These are phyloP conservation scores for Congeria kusceri DNA, from an alignment of 2,888 invertebrate species.

Conservation along the genomic window DNA sequence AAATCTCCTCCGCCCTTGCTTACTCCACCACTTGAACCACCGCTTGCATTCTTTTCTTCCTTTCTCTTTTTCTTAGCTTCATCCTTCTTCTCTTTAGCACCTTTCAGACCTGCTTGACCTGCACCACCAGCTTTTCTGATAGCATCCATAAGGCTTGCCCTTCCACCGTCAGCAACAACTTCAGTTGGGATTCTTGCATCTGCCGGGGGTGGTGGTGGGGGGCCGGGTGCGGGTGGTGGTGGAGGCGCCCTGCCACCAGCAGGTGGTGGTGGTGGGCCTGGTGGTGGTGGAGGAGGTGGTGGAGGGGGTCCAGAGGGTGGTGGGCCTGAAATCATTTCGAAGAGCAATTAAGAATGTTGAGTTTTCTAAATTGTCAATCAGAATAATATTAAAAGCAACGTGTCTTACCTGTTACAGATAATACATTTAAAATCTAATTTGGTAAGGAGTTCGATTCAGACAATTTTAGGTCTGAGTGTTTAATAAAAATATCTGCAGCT, in stretches of 20 bases:
- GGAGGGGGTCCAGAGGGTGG: constrained; percentile 42
- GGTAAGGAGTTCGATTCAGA: no score
- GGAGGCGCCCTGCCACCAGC: constrained; percentile 28
- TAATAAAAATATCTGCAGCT: no score
- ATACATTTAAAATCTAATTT: no score
- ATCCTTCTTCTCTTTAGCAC: constrained; percentile 87
- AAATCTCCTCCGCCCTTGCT: constrained; percentile 88
- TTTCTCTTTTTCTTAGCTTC: constrained; percentile 87
- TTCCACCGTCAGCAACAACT: constrained; percentile 79
- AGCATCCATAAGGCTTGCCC: constrained; percentile 94
- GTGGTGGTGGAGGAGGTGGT: constrained; percentile 45
- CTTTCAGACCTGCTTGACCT: constrained; percentile 90
- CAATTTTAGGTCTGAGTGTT: no score
- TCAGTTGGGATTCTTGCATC: constrained; percentile 21
- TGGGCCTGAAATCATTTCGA: neutral
- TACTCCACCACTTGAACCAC: constrained; percentile 81
- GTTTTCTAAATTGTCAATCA: no score
- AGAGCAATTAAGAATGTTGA: no score
- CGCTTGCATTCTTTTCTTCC: constrained; percentile 84
- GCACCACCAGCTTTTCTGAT: constrained; percentile 90
- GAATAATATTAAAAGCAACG: no score
- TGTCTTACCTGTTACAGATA: no score
- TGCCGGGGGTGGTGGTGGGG: constrained; percentile 38
- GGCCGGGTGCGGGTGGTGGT: constrained; percentile 40
- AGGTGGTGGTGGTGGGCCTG: constrained; percentile 32